Base-by-base conservation (phyloP, 2,797 vertebrate genomes). In the Oryzias dopingdopingensis region DNA sequence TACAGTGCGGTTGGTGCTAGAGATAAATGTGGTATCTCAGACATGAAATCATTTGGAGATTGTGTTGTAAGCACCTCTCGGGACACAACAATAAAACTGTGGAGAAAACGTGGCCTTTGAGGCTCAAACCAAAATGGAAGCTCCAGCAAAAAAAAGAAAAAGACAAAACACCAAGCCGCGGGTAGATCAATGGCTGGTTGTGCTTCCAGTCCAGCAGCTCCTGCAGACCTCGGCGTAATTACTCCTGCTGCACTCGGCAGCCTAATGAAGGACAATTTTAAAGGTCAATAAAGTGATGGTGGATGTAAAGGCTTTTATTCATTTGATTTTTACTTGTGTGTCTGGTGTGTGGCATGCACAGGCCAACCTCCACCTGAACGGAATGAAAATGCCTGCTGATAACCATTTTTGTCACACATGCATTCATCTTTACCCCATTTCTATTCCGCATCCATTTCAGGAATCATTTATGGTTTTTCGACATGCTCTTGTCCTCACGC, bases 251-350 rank as follows among this genome's bases (percentile, higher is more conserved):
- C 73, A 64, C 49, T 26, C 43, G 62, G 52, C 52, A 49, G 62
- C 55, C 78, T 82, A 85, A 86, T 85, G 79, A 86, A 77, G 69
- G 69, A 72, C 72, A 62, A 67, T 77, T 77, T 75, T 58, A 87
- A 90, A 88, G 88, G 82, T 83, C 83, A 88, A 54, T 83, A 67
- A 66, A 60, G 54, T 50, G 56, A 49, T 56, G 32, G 51, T 55
- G 49, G 40, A 62, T 65, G 56, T 63, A 47, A 65, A 68, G 44
- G 52, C 24, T 58, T 43, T 29, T 56, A 24, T 49, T 52, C 24
- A 20, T 72, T 73, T 45, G 67, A 67, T 82, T 77, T 56, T 59
- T 53, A 58, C 40, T 67, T 55, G 59, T 58, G 46, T 66, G 64
- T 22, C 52, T 23, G 22, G 26, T 44, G 14, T 55, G 55, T 43